A percentile compares a stretch with the other conserved stretches of the same genome.
Conservation (phyloP, 1,140 invertebrate genomes). For the Habropoda laboriosa region DNA sequence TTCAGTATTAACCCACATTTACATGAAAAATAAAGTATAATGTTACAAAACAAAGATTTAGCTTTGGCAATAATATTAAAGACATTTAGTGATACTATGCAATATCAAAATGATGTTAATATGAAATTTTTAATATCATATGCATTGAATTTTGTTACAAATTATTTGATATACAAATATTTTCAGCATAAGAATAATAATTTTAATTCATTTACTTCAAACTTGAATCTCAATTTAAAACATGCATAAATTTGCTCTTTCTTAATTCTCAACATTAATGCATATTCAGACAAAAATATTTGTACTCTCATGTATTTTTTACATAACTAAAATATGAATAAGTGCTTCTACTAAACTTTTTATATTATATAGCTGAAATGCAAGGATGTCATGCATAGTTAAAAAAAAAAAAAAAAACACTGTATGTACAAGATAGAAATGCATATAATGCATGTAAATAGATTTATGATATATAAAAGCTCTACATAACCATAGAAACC, state of each 20-base stretch:
- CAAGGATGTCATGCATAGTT: not conserved
- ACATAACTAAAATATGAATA: not conserved
- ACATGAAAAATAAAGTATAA: not conserved
- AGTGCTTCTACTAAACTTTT: not conserved
- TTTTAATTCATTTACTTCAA: not conserved
- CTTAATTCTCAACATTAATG: not conserved
- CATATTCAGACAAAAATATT: not conserved
- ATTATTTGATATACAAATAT: not conserved
- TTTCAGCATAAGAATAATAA: not conserved
- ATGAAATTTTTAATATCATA: not conserved
- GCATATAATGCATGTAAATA: not conserved
- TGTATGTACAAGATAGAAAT: not conserved
- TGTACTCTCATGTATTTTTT: not conserved
- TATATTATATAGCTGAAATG: not conserved
- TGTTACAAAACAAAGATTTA: not conserved
- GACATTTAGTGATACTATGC: not conserved
- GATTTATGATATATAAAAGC: conserved; percentile 5
- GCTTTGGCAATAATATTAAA: conserved; percentile 5
- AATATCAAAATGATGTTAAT: too few relatives aligned
- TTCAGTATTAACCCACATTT: not conserved
- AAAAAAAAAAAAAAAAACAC: not conserved
- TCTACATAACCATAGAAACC: conserved; percentile 52
- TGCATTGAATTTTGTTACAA: not conserved
- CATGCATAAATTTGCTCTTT: not conserved
- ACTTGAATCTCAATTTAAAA: not conserved